These are phyloP conservation scores for Bursaphelenchus okinawaensis DNA, from an alignment of 2,888 invertebrate species.

Conservation along the genomic window DNA sequence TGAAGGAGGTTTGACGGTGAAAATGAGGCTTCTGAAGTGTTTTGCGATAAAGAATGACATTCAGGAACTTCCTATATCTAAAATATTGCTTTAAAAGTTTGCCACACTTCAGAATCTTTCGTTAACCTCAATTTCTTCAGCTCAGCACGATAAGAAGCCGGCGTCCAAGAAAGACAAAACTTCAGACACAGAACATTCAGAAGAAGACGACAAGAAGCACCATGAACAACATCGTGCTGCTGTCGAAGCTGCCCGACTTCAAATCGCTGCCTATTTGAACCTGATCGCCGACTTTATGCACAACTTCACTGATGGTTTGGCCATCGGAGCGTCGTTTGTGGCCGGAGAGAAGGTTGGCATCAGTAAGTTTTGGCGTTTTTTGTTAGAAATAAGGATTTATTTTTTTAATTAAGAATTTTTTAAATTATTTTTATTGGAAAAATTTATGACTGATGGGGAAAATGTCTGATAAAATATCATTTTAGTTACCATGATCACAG, in stretches of 20 bases:
- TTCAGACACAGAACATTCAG: slow-evolving; percentile 16
- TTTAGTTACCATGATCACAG: slow-evolving; percentile 85
- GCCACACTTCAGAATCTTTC: too few relatives aligned
- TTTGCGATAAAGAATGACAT: too few relatives aligned
- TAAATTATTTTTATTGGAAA: background rate
- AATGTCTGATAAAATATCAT: slow-evolving; percentile 57
- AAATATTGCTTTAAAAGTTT: too few relatives aligned
- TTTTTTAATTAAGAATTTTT: background rate
- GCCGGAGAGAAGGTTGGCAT: slow-evolving; percentile 52
- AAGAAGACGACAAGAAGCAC: slow-evolving; percentile 8
- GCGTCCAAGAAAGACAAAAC: slow-evolving; percentile 17
- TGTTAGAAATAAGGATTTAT: background rate
- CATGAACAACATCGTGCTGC: slow-evolving; percentile 11
- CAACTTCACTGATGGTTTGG: slow-evolving; percentile 97
- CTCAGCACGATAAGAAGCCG: background rate
- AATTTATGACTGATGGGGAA: too few relatives aligned
- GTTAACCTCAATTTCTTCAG: too few relatives aligned
- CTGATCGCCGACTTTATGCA: slow-evolving; percentile 95
- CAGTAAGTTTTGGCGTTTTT: slow-evolving; percentile 33
- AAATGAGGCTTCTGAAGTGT: too few relatives aligned
- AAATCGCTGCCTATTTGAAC: slow-evolving; percentile 88
- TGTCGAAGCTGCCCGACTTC: slow-evolving; percentile 49
- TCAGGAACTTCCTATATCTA: too few relatives aligned
- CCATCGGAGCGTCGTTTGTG: slow-evolving; percentile 82
- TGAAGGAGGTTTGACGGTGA: too few relatives aligned